phyloP scores from a whole-genome alignment of 1,140 invertebrate genomes.

The Orussus abietinus region DNA sequence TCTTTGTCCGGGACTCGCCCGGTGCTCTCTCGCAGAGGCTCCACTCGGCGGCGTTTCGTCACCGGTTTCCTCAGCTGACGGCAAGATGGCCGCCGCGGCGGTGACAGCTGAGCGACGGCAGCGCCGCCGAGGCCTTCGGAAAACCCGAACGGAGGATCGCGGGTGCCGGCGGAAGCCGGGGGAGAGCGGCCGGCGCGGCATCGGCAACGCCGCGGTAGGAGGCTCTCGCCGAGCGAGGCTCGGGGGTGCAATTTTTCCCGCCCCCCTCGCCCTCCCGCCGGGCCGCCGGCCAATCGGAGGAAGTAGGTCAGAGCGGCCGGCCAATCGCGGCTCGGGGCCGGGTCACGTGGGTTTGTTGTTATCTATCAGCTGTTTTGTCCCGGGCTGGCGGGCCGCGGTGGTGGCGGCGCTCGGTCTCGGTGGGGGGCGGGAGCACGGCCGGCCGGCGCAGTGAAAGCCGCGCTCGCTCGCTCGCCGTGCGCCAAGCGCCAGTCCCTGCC shows the following conservation, averaged over 20 bases:
- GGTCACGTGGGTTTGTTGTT: slow-evolving; percentile 61
- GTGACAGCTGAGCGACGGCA: slow-evolving; percentile 15
- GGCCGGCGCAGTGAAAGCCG: slow-evolving; percentile 17
- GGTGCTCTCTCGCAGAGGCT: slow-evolving; percentile 7
- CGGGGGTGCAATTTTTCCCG: slow-evolving; percentile 37
- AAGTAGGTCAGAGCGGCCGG: slow-evolving; percentile 35
- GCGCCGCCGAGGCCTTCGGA: slow-evolving; percentile 26
- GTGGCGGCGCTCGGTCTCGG: slow-evolving; percentile 28
- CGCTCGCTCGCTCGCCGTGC: slow-evolving; percentile 22
- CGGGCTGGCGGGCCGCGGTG: slow-evolving; percentile 39
- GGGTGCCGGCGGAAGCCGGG: slow-evolving; percentile 3
- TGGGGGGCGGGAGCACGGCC: slow-evolving; percentile 29
- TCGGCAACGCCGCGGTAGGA: slow-evolving; percentile 12
- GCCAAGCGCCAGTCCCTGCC: slow-evolving; percentile 40
- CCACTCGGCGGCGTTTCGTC: slow-evolving; percentile 24
- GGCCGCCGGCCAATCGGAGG: slow-evolving; percentile 37
- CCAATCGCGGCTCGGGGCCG: slow-evolving; percentile 38
- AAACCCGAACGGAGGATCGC: slow-evolving; percentile 14
- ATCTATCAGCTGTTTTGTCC: slow-evolving; percentile 59
- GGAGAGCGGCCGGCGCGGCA: not conserved
- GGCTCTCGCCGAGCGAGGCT: slow-evolving; percentile 25
- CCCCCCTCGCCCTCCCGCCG: slow-evolving; percentile 32
- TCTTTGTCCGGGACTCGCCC: slow-evolving; percentile 15
- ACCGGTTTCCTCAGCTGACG: slow-evolving; percentile 30
- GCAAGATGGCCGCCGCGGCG: slow-evolving; percentile 20